These are phyloP conservation scores for Himalopsyche anomala DNA, from an alignment of 2,888 invertebrate species.

Conservation along the genomic window DNA sequence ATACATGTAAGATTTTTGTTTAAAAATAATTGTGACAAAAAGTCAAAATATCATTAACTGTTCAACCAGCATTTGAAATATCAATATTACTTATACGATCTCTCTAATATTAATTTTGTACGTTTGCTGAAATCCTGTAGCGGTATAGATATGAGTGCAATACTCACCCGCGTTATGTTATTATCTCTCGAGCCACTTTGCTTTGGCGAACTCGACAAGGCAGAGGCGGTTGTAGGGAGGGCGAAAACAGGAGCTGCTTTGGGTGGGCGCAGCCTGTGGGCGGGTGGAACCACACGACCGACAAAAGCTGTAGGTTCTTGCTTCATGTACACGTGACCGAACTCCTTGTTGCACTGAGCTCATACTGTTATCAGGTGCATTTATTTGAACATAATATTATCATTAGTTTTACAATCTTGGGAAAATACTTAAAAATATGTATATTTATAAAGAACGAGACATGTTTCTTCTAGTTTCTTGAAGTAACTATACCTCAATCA, in stretches of 20 bases:
- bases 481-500: no score
- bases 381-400: neutral
- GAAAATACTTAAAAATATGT: no score
- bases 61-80: no score
- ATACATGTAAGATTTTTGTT: no score
- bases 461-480: no score
- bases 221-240: conserved; percentile 27
- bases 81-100: no score
- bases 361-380: neutral
- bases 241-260: conserved; percentile 6
- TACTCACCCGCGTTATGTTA: conserved; percentile 57
- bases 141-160: conserved; percentile 47
- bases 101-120: neutral
- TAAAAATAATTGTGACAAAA: no score
- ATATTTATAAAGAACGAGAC: no score
- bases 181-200: conserved; percentile 61
- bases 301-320: conserved; percentile 35
- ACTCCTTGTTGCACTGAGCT: neutral
- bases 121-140: conserved; percentile 46
- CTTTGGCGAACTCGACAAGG: conserved; percentile 51
- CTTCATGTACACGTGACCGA: conserved; percentile 31
- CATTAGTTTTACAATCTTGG: no score
- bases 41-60: no score
- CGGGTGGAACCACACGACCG: conserved; percentile 45
- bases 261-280: conserved; percentile 3